phyloP scores from a whole-genome alignment of 2,888 invertebrate species.

The Venusia cambrica region DNA sequence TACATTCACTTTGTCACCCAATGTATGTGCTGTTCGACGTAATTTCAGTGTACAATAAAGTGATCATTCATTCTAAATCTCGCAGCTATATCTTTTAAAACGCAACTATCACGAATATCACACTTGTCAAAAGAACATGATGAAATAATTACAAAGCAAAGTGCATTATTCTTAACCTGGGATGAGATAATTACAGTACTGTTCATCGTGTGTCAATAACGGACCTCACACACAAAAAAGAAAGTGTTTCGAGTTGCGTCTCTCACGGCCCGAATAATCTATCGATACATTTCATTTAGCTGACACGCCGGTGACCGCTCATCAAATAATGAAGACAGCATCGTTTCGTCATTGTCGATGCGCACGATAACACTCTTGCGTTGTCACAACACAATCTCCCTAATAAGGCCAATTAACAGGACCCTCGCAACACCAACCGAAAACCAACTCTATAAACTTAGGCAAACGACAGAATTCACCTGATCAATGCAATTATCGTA shows the following conservation, averaged over 20 bases:
- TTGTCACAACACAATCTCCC: constrained; percentile 80
- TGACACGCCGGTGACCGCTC: constrained; percentile 80
- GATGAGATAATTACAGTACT: constrained; percentile 61
- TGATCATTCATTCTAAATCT: too few relatives aligned
- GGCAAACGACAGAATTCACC: constrained; percentile 44
- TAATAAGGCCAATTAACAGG: constrained; percentile 80
- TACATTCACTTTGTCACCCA: too few relatives aligned
- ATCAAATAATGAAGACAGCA: constrained; percentile 81
- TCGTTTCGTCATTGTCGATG: constrained; percentile 82
- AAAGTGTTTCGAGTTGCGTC: constrained; percentile 66
- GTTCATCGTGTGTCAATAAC: constrained; percentile 57
- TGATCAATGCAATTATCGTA: constrained; percentile 31
- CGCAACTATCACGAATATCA: background rate
- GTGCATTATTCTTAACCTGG: constrained; percentile 39
- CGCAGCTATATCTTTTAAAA: background rate
- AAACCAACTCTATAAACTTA: constrained; percentile 54
- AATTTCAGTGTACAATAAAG: too few relatives aligned
- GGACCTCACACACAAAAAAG: constrained; percentile 67
- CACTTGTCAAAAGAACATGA: constrained; percentile 20
- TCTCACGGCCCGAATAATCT: constrained; percentile 77
- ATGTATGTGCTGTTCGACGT: too few relatives aligned
- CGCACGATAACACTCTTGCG: constrained; percentile 78
- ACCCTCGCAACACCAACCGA: constrained; percentile 49
- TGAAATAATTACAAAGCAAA: constrained; percentile 34
- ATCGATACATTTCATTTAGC: constrained; percentile 81